Evolutionary conservation across 1,140 invertebrate species (phyloP).

Genomic region (Drosophila dunni): DNA sequence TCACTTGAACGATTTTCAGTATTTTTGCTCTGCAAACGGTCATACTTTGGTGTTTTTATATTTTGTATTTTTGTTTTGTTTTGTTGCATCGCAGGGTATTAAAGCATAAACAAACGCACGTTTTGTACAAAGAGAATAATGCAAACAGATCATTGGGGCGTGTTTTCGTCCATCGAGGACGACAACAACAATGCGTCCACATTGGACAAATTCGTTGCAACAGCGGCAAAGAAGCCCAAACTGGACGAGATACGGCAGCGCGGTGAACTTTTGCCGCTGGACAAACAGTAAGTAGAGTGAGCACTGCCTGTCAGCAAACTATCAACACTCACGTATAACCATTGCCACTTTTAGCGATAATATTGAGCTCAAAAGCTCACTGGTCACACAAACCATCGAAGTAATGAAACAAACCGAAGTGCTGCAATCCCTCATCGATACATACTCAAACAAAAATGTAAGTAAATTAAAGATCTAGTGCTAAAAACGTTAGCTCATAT

Average conservation of each 20-base stretch:
- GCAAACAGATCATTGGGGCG: slow-evolving; percentile 68
- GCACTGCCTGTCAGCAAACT: no score
- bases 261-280: slow-evolving; percentile 34
- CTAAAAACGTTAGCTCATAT: no score
- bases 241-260: slow-evolving; percentile 58
- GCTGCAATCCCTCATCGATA: slow-evolving; percentile 81
- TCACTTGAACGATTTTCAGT: no score
- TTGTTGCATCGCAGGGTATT: neutral
- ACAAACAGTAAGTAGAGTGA: slow-evolving; percentile 44
- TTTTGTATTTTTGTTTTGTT: no score
- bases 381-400: slow-evolving; percentile 82
- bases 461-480: neutral
- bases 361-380: slow-evolving; percentile 71
- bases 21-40: no score
- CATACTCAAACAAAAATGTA: slow-evolving; percentile 82
- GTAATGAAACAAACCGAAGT: slow-evolving; percentile 84
- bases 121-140: slow-evolving; percentile 20
- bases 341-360: slow-evolving; percentile 25
- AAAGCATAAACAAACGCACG: neutral
- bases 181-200: slow-evolving; percentile 5
- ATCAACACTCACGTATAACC: rapidly evolving
- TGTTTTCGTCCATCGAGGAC: slow-evolving; percentile 47
- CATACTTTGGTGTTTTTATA: no score
- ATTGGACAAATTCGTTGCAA: slow-evolving; percentile 55
- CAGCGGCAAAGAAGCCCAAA: slow-evolving; percentile 53